Conservation (phyloP, 2,113 vertebrate species). For the Pithys albifrons region DNA sequence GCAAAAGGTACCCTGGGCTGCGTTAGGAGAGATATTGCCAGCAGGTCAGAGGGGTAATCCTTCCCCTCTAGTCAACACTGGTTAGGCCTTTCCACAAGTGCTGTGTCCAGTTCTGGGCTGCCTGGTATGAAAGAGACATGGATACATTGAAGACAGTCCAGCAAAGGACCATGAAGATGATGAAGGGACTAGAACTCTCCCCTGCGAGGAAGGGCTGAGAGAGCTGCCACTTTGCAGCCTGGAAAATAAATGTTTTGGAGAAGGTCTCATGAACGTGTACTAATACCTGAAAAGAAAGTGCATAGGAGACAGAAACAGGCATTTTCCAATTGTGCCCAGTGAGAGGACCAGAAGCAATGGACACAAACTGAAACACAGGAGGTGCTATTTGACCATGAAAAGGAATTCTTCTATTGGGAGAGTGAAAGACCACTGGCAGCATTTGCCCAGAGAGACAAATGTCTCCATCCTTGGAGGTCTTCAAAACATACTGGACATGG, state of each 20-base stretch:
- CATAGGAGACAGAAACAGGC: neutral
- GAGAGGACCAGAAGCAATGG: neutral
- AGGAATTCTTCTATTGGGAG: neutral
- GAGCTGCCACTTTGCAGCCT: neutral
- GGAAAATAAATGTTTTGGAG: neutral
- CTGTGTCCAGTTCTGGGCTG: neutral
- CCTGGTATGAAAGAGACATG: neutral
- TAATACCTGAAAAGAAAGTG: neutral
- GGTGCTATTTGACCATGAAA: fast-evolving
- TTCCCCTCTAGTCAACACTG: neutral
- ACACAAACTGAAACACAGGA: neutral
- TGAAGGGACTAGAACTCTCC: neutral
- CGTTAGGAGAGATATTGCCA: neutral
- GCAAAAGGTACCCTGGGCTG: fast-evolving
- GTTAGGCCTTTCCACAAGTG: neutral
- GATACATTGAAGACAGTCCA: neutral
- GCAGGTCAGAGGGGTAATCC: neutral
- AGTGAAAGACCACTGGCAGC: neutral
- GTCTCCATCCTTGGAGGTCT: neutral
- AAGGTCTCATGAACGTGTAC: neutral
- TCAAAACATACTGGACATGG: neutral
- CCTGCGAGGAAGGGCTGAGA: neutral
- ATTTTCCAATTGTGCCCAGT: neutral
- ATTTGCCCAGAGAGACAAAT: neutral
- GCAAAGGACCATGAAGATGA: neutral